Evolutionary conservation across 2,888 invertebrate genomes (phyloP).

Genomic region (Folsomia candida): DNA sequence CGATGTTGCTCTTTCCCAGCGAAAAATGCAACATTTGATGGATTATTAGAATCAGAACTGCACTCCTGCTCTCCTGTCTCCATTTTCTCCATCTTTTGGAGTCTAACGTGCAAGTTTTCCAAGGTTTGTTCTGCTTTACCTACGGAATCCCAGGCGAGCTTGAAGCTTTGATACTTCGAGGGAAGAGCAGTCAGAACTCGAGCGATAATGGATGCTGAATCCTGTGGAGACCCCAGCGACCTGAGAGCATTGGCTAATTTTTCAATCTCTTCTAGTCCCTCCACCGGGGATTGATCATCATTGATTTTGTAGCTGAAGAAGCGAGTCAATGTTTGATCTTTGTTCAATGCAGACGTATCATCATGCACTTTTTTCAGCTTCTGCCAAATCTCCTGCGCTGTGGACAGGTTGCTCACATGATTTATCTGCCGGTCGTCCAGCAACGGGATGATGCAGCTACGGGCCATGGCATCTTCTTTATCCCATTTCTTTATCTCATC

Average conservation of each 20-base stretch:
- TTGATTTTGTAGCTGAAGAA: constrained; percentile 16
- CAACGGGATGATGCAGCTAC: not conserved
- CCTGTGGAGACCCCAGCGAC: constrained; percentile 13
- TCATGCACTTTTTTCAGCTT: not conserved
- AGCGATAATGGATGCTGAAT: constrained; percentile 4
- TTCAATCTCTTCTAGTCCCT: constrained; percentile 14
- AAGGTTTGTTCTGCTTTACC: constrained; percentile 7
- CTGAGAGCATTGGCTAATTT: constrained; percentile 1
- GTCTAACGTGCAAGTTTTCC: not conserved
- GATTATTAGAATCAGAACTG: not conserved
- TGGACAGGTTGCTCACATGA: not conserved
- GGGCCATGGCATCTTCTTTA: not conserved
- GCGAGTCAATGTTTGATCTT: constrained; percentile 6
- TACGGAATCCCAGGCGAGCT: constrained; percentile 28
- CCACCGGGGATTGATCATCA: not conserved
- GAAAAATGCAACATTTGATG: not conserved
- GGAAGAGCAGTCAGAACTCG: constrained; percentile 21
- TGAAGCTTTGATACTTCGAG: constrained; percentile 10
- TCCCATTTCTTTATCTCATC: not conserved
- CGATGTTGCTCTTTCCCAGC: not conserved
- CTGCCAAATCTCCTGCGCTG: not conserved
- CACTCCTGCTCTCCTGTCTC: not conserved
- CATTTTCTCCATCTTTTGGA: not conserved
- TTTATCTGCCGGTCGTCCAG: not conserved
- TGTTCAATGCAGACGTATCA: constrained; percentile 12